A percentile compares a stretch with the other conserved stretches of the same genome.
Evolutionary conservation across 2,888 invertebrate species (phyloP).

Genomic region (Priocnemis perturbator): DNA sequence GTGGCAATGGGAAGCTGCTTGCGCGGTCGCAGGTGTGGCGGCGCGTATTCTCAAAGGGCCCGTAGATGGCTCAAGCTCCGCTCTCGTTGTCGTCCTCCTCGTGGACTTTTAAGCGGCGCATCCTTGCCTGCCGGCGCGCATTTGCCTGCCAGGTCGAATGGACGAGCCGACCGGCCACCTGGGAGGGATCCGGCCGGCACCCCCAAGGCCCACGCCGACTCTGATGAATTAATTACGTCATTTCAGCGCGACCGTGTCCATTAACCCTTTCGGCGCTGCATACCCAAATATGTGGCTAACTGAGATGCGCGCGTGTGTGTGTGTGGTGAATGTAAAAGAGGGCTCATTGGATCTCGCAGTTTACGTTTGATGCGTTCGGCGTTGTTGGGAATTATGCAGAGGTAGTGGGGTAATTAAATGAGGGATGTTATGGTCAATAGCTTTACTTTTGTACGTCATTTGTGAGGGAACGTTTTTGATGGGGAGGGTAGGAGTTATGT

Average conservation of each 20-base stretch:
- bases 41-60: slow-evolving; percentile 58
- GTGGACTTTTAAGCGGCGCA: slow-evolving; percentile 25
- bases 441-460: too few relatives aligned
- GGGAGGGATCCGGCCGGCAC: slow-evolving; percentile 27
- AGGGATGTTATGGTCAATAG: too few relatives aligned
- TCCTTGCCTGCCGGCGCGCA: not conserved
- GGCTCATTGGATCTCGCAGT: too few relatives aligned
- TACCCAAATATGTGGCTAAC: too few relatives aligned
- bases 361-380: too few relatives aligned
- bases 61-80: slow-evolving; percentile 60
- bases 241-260: not conserved
- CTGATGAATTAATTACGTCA: slow-evolving; percentile 46
- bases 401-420: too few relatives aligned
- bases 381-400: too few relatives aligned
- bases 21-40: slow-evolving; percentile 64
- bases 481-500: too few relatives aligned
- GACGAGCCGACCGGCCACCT: slow-evolving; percentile 50
- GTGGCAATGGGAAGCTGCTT: slow-evolving; percentile 37
- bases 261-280: too few relatives aligned
- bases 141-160: slow-evolving; percentile 47
- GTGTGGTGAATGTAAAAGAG: too few relatives aligned
- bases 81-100: slow-evolving; percentile 37
- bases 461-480: too few relatives aligned
- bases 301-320: too few relatives aligned
- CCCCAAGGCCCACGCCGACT: slow-evolving; percentile 1